A percentile compares a stretch with the other conserved stretches of the same genome.
phyloP scores from a whole-genome alignment of 2,113 vertebrate species.

The Callithrix jacchus region DNA sequence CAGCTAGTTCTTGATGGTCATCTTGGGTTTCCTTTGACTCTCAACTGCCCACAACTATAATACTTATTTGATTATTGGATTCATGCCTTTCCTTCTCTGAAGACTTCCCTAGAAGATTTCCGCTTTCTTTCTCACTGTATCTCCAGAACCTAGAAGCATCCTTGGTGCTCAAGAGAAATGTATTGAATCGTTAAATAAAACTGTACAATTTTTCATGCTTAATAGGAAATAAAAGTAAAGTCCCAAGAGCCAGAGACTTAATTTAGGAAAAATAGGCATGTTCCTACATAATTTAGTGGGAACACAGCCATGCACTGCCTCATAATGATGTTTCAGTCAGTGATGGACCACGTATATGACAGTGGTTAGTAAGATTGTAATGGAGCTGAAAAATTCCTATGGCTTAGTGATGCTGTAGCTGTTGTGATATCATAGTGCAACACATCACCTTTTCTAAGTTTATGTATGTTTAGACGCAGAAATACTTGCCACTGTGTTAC shows the following conservation, averaged over 20 bases:
- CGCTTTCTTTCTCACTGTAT: background rate
- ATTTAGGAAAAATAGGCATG: background rate
- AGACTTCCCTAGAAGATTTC: background rate
- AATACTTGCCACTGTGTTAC: background rate
- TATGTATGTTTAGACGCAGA: background rate
- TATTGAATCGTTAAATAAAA: background rate
- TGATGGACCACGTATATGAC: too few relatives aligned
- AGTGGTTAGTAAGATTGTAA: background rate
- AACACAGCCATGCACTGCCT: background rate
- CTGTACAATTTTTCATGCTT: rapidly evolving
- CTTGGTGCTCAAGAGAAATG: background rate
- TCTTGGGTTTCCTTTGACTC: background rate
- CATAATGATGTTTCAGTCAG: background rate
- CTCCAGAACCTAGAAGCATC: too few relatives aligned
- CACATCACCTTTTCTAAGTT: background rate
- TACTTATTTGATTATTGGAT: background rate
- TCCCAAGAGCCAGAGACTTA: background rate
- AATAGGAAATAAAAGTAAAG: background rate
- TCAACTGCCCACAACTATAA: rapidly evolving
- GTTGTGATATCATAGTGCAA: background rate
- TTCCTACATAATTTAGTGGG: background rate
- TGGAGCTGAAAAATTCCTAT: background rate
- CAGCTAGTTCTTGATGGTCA: rapidly evolving
- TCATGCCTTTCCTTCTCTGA: background rate
- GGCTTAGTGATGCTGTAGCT: background rate